Base-by-base conservation (phyloP, 2,797 vertebrate genomes). In the Mus minutoides region DNA sequence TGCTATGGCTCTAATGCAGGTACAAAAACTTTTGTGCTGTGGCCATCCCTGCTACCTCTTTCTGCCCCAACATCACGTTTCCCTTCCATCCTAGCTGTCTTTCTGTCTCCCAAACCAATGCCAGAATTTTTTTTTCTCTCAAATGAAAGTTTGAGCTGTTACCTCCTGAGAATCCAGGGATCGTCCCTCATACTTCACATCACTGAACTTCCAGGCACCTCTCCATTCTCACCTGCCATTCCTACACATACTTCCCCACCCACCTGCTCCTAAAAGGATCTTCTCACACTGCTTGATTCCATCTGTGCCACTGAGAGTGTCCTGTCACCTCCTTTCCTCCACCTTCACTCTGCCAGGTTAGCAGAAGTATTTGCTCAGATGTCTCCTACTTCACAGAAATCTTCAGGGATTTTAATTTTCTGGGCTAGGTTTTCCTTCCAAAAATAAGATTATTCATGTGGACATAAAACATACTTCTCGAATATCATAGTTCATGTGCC, bases 301-400 rank as follows among this genome's bases (percentile, higher is more conserved):
- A 34, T 87, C 75, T 96, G 34, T n/a, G 62, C 34, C 75, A 88
- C 79, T 67, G 19, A 49, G 71, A 84, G 76, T 76, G 76, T n/a
- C 87, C 60, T 77, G 52, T 88, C 26, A 71, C 64, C n/a, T 11
- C 92, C 22, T 6, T 7, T 76, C 26, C 56, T 37, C 73, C 19
- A 80, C 1, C 3, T 80, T 85, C 2, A 62, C 11, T 92, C 19
- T 92, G 82, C 78, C 83, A 79, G 85, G 56, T 14, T 43, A 56
- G 24, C 54, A 94, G 77, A 96, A 91, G 76, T 34, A 16, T 71
- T 21, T 60, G 17, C 37, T 94, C 46, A 82, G 43, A 90, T n/a
- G 22, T 46, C 26, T 79, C 34, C 83, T 76, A 43, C 43, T 87
- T 26, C 40, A 80, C 46, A 85, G 31, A 34, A 95, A 60, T 49